These are phyloP conservation scores for Cheiracanthium punctorium DNA, from an alignment of 2,888 invertebrate genomes.

Conservation along the genomic window DNA sequence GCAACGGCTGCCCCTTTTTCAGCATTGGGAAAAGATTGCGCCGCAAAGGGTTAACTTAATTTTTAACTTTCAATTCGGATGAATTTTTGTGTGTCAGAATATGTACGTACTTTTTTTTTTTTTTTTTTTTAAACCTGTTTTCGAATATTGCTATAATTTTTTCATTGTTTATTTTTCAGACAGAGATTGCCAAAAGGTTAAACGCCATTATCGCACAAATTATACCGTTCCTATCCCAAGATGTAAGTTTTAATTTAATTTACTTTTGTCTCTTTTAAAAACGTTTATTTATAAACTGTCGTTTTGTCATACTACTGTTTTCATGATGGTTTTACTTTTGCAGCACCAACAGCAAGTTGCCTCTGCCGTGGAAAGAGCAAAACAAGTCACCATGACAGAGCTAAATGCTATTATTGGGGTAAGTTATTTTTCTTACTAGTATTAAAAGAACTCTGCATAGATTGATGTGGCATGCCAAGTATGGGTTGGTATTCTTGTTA, in stretches of 20 bases:
- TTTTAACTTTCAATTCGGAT: too few relatives aligned
- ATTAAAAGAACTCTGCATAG: too few relatives aligned
- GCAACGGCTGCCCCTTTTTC: too few relatives aligned
- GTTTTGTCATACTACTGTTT: neutral
- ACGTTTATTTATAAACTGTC: neutral
- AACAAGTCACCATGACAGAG: slow-evolving; percentile 98
- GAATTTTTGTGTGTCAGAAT: neutral
- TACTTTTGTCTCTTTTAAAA: neutral
- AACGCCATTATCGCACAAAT: slow-evolving; percentile 97
- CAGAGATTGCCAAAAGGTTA: slow-evolving; percentile 97
- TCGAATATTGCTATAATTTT: neutral
- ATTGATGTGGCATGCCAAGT: too few relatives aligned
- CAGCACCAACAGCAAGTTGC: slow-evolving; percentile 97
- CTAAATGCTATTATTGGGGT: slow-evolving; percentile 97
- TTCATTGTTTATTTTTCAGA: slow-evolving; percentile 81
- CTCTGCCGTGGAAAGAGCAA: slow-evolving; percentile 96
- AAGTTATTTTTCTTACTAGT: too few relatives aligned
- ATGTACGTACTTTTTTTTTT: neutral
- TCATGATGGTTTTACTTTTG: neutral
- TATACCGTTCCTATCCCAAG: slow-evolving; percentile 94
- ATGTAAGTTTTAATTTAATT: slow-evolving; percentile 77
- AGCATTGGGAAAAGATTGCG: too few relatives aligned
- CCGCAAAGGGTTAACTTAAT: too few relatives aligned
- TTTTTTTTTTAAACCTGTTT: too few relatives aligned
- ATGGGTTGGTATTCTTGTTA: too few relatives aligned